Percentiles rank a stretch among this genome's conserved stretches.
Conservation (phyloP, 92 coral and sea anemone genomes). For the Blastomussa wellsi region DNA sequence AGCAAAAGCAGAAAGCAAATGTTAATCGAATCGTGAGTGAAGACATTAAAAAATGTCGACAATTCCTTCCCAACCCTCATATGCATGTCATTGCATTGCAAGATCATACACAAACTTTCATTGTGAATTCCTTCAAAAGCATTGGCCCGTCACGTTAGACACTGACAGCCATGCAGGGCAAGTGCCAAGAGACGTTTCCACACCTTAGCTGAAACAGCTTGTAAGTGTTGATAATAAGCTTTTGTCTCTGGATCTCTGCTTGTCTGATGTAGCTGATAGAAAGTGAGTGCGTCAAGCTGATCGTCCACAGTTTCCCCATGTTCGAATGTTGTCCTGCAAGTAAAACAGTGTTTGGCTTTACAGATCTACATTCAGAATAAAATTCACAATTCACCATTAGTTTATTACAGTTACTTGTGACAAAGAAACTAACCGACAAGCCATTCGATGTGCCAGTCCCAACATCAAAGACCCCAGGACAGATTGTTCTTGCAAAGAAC, state of each 20-base stretch:
- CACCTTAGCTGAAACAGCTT: neutral
- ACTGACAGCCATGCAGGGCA: neutral
- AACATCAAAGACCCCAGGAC: slow-evolving; percentile 33
- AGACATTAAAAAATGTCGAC: neutral
- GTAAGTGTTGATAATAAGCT: slow-evolving; percentile 18
- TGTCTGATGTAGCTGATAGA: slow-evolving; percentile 14
- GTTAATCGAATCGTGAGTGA: neutral
- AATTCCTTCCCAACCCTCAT: no score
- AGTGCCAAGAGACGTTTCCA: neutral
- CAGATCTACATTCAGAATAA: neutral
- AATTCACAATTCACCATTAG: neutral
- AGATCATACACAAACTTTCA: no score
- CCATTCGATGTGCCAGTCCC: slow-evolving; percentile 25
- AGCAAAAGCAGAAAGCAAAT: neutral
- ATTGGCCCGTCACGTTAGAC: neutral
- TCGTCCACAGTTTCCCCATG: neutral
- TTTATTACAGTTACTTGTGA: no score
- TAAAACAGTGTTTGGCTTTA: neutral
- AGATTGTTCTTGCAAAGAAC: slow-evolving; percentile 47
- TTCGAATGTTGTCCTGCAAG: slow-evolving; percentile 6
- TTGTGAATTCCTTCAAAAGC: neutral
- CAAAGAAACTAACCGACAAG: slow-evolving; percentile 18
- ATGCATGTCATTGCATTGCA: no score
- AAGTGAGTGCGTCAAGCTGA: slow-evolving; percentile 3
- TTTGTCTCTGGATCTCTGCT: slow-evolving; percentile 8